Evolutionary conservation across 2,113 vertebrate genomes (phyloP).

Genomic region (Ochotona princeps): DNA sequence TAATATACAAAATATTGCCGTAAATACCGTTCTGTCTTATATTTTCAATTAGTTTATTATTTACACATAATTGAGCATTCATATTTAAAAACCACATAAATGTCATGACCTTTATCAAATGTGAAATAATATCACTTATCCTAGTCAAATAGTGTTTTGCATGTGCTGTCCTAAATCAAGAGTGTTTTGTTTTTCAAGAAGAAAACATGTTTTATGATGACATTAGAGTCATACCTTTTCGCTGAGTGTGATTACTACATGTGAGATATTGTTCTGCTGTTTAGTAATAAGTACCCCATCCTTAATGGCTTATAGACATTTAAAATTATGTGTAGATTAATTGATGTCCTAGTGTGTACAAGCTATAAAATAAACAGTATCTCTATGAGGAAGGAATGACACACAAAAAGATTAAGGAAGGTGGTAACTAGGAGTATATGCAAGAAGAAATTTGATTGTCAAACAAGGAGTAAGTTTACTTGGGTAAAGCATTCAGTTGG

Average conservation of each 20-base stretch:
- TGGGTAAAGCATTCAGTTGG: not conserved
- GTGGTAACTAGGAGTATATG: not conserved
- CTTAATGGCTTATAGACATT: not conserved
- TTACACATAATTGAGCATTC: not conserved
- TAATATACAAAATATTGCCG: not conserved
- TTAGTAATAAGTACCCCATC: not conserved
- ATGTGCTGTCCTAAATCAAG: not conserved
- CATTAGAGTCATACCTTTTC: not conserved
- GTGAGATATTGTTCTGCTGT: not conserved
- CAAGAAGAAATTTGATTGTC: not conserved
- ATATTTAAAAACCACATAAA: not conserved
- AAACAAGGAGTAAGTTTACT: not conserved
- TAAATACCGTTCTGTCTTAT: not conserved
- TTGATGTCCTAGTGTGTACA: not conserved
- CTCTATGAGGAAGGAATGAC: not conserved
- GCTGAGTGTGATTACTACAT: not conserved
- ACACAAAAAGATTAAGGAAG: not conserved
- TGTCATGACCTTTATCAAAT: not conserved
- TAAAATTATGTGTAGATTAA: not conserved
- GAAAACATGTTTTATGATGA: not conserved
- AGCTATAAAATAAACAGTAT: not conserved
- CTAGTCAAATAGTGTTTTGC: not conserved
- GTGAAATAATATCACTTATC: not conserved
- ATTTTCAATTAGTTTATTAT: not conserved
- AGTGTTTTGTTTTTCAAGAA: slow-evolving; percentile 11